Evolutionary conservation across 2,113 vertebrate species (phyloP).

Genomic region (cattle (Bos taurus)): ARS-UCD2.0 NC_037352.1:16200001-16200500

Average conservation of each 20-base stretch:
- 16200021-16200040: conserved; percentile 19
- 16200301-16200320: background rate
- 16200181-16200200: background rate
- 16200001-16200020: conserved; percentile 42
- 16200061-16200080: background rate
- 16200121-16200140: background rate
- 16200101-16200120: conserved; percentile 23
- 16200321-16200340: background rate
- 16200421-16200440: background rate
- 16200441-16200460: background rate
- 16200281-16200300: background rate
- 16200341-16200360: background rate
- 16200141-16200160: background rate
- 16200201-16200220: background rate
- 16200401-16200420: background rate
- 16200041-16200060: conserved; percentile 31
- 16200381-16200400: background rate
- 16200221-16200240: conserved; percentile 21
- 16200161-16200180: background rate
- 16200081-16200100: conserved; percentile 26
- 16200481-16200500: background rate
- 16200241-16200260: background rate
- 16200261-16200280: background rate
- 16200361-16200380: background rate
- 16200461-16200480: background rate